Evolutionary conservation across 2,113 vertebrate genomes (phyloP).

Genomic region (Nicator chloris): DNA sequence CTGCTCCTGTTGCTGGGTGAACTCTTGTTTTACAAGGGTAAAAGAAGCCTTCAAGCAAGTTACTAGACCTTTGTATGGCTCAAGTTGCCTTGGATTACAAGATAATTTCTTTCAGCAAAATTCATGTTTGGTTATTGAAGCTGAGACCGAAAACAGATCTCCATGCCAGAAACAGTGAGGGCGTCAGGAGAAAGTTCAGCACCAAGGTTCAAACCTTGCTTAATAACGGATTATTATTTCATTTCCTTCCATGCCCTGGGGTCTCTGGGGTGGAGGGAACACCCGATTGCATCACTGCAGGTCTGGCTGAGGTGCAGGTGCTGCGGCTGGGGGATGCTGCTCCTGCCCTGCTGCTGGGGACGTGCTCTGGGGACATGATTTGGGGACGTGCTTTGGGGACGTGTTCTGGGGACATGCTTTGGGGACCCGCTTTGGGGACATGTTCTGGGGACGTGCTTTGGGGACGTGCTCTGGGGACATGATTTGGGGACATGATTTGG

Average conservation of each 20-base stretch:
- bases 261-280: background rate
- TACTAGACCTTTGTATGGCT: background rate
- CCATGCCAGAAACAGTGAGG: background rate
- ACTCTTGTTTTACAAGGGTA: slow-evolving; percentile 3
- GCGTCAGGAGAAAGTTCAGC: background rate
- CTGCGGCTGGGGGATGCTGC: background rate
- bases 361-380: too few species aligned
- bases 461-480: too few species aligned
- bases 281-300: background rate
- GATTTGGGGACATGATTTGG: too few species aligned
- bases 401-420: too few species aligned
- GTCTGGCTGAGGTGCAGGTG: background rate
- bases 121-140: background rate
- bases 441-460: too few species aligned
- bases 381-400: too few species aligned
- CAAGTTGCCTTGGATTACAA: slow-evolving; percentile 21
- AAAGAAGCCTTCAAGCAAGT: background rate
- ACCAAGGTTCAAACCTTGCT: background rate
- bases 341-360: background rate
- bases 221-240: background rate
- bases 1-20: background rate
- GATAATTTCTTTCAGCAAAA: background rate
- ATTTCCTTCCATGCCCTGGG: background rate
- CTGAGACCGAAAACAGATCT: background rate
- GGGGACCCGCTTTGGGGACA: too few species aligned